Evolutionary conservation across 2,113 vertebrate genomes (phyloP).

Genomic region (Triplophysa dalaica): DNA sequence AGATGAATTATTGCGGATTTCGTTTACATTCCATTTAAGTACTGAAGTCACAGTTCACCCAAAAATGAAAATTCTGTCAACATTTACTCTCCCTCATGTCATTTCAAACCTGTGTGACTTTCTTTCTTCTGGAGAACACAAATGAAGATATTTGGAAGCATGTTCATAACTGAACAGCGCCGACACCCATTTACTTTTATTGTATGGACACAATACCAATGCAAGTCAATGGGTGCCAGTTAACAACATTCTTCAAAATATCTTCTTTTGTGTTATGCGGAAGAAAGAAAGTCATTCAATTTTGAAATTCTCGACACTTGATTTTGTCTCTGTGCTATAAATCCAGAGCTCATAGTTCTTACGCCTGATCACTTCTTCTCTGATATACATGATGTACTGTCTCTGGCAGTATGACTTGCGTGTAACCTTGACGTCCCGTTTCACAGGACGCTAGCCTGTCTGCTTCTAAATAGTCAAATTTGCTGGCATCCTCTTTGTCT

Average conservation of each 20-base stretch:
- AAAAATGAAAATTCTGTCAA: slow-evolving; percentile 14
- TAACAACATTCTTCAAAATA: too few relatives aligned
- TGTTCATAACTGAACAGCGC: too few relatives aligned
- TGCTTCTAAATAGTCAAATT: background rate
- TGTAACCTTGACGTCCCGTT: slow-evolving; percentile 54
- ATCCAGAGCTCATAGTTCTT: slow-evolving; percentile 45
- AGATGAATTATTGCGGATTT: too few relatives aligned
- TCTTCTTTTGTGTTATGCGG: too few relatives aligned
- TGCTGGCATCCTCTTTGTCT: slow-evolving; percentile 13
- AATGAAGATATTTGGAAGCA: too few relatives aligned
- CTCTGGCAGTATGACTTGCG: slow-evolving; percentile 37
- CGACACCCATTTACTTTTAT: too few relatives aligned
- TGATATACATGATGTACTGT: slow-evolving; percentile 36
- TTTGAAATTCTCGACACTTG: slow-evolving; percentile 15
- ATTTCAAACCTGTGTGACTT: too few relatives aligned
- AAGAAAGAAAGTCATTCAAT: too few relatives aligned
- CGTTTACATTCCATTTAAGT: too few relatives aligned
- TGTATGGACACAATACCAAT: too few relatives aligned
- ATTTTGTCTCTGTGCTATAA: slow-evolving; percentile 55
- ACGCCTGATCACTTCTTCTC: slow-evolving; percentile 48
- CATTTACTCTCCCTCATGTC: background rate
- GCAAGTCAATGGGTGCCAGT: too few relatives aligned
- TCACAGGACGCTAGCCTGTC: background rate
- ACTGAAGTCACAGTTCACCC: background rate
- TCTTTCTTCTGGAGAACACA: too few relatives aligned